Conservation (phyloP, 2,113 vertebrate species). For the Zosterops borbonicus region DNA sequence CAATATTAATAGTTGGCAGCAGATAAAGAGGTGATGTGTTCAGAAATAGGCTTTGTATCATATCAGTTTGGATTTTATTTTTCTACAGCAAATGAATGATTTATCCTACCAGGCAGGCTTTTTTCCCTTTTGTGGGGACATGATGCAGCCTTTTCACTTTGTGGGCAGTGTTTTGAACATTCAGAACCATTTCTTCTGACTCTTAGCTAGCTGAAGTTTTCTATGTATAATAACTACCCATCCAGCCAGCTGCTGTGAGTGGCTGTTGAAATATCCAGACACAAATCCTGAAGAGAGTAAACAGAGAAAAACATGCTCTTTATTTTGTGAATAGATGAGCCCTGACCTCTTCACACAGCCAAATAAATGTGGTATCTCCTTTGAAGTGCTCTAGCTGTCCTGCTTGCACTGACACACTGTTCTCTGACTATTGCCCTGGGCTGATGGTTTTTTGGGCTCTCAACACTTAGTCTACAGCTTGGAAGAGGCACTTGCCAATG, state of each 20-base stretch:
- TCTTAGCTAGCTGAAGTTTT: neutral
- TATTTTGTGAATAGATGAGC: neutral
- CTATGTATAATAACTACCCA: neutral
- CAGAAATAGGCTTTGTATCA: neutral
- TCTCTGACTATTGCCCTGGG: neutral
- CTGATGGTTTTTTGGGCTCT: neutral
- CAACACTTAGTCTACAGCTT: neutral
- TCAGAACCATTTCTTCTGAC: neutral
- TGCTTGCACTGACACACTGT: neutral
- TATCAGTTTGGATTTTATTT: neutral
- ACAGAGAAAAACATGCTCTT: neutral
- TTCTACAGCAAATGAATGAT: neutral
- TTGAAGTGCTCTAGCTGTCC: neutral
- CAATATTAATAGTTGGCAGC: neutral
- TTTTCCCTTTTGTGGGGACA: neutral
- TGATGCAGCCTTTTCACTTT: neutral
- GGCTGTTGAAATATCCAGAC: neutral
- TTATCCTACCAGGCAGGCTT: neutral
- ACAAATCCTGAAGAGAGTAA: neutral
- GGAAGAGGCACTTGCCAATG: neutral
- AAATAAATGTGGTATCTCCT: neutral
- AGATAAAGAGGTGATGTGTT: neutral
- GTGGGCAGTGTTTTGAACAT: neutral
- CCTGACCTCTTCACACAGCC: neutral
- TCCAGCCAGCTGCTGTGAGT: neutral